Evolutionary conservation across 1,140 invertebrate genomes (phyloP).

Genomic region (Formica exsecta): DNA sequence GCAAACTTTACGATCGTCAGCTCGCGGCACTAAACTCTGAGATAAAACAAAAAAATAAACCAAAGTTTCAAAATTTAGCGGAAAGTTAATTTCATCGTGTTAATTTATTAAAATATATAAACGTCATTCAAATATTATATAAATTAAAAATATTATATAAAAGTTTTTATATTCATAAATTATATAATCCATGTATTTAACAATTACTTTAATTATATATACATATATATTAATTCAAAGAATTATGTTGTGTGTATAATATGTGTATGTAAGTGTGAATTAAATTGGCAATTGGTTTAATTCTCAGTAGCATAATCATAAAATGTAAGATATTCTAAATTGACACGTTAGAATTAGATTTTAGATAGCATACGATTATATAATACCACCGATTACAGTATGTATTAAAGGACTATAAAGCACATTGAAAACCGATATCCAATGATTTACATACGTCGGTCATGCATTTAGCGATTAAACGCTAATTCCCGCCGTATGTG

Average conservation of each 20-base stretch:
- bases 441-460: slow-evolving; percentile 1
- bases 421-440: slow-evolving; percentile 41
- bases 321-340: background rate
- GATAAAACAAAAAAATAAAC: background rate
- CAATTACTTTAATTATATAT: too few species aligned
- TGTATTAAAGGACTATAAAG: slow-evolving; percentile 34
- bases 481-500: slow-evolving; percentile 16
- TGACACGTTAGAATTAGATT: background rate
- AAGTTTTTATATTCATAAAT: background rate
- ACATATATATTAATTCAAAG: too few species aligned
- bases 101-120: background rate
- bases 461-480: slow-evolving; percentile 42
- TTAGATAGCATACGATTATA: background rate
- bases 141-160: too few species aligned
- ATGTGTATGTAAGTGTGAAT: background rate
- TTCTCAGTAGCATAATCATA: background rate
- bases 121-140: background rate
- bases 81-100: background rate
- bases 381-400: background rate
- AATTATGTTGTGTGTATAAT: too few species aligned
- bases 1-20: background rate
- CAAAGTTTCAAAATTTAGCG: background rate
- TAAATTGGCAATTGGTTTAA: background rate
- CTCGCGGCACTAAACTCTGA: background rate
- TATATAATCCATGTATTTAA: background rate